Evolutionary conservation across 2,888 invertebrate genomes (phyloP), one percentile per base, ranked within the genome.

Genomic region (Pilophorus perplexus): DNA sequence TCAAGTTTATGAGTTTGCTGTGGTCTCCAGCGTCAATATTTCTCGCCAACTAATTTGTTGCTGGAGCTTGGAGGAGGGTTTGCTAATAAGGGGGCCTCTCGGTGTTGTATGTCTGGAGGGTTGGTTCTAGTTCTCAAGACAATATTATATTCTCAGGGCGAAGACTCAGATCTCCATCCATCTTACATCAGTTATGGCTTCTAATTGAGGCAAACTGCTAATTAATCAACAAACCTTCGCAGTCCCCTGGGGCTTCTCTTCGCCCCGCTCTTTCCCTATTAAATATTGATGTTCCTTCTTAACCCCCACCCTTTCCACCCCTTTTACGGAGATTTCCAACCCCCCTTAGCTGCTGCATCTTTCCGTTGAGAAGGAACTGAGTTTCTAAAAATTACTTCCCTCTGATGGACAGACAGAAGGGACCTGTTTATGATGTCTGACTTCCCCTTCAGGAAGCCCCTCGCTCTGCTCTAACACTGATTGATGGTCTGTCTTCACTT

Each of bases 181-280:
- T 69, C 69, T 69, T 69, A 69, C 69, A 69, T 69, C 69, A 69
- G 69, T 68, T 68, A 69, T 69, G 69, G 67, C 66, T 67, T 69
- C 69, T 69, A 69, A 69, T 69, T 69, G 69, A 67, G 64, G 66
- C 67, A 67, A 70, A 70, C 68, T 70, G 64, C 68, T 70, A 70
- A 70, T 70, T 70, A 70, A 70, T 70, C 70, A 70, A 70, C 64
- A 67, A 70, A 59, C 48, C 67, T 68, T 42, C 57, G 42, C 18
- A 46, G 57, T 66, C 66, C 66, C 66, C 66, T 37, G 55, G 46
- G 66, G 48, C 65, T 42, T 54, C 33, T 18, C 54, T 54, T 37
- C 50, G 8, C 50, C 50, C 64, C 55, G 38, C 55, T 55, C 55
- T 23, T 42, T 42, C 59, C 64, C 64, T 42, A 66, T 66, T 66